phyloP scores from a whole-genome alignment of 2,888 invertebrate genomes.

The Leucoma salicis region DNA sequence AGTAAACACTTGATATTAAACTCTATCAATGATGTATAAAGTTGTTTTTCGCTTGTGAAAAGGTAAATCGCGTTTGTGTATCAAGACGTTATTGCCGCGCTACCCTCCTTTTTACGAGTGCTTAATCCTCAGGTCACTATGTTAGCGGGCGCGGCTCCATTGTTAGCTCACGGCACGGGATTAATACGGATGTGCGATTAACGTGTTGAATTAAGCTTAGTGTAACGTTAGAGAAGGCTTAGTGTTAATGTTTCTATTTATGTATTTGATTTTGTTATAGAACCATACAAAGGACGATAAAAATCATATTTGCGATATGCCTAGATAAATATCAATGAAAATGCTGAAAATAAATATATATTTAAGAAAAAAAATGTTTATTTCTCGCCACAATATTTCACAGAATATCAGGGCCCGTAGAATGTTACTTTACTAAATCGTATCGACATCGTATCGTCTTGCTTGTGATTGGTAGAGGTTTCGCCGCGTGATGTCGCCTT shows the following conservation, averaged over 20 bases:
- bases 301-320: too few species aligned
- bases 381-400: too few species aligned
- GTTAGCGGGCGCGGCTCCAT: constrained; percentile 39
- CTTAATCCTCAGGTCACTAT: constrained; percentile 69
- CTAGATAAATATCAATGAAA: too few species aligned
- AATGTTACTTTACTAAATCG: too few species aligned
- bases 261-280: too few species aligned
- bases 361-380: too few species aligned
- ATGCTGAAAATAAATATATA: too few species aligned
- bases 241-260: background rate
- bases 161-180: constrained; percentile 24
- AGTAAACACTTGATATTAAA: constrained; percentile 15
- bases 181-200: constrained; percentile 2
- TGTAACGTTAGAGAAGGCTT: background rate
- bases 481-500: too few species aligned
- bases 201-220: background rate
- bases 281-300: too few species aligned
- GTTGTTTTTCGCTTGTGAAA: constrained; percentile 22
- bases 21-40: constrained; percentile 22
- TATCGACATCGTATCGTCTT: too few species aligned
- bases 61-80: constrained; percentile 47
- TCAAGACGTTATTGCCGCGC: constrained; percentile 73
- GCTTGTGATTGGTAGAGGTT: too few species aligned
- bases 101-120: constrained; percentile 73
- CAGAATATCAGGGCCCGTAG: too few species aligned